phyloP scores from a whole-genome alignment of 1,140 invertebrate genomes.

The Mactra quadrangularis region DNA sequence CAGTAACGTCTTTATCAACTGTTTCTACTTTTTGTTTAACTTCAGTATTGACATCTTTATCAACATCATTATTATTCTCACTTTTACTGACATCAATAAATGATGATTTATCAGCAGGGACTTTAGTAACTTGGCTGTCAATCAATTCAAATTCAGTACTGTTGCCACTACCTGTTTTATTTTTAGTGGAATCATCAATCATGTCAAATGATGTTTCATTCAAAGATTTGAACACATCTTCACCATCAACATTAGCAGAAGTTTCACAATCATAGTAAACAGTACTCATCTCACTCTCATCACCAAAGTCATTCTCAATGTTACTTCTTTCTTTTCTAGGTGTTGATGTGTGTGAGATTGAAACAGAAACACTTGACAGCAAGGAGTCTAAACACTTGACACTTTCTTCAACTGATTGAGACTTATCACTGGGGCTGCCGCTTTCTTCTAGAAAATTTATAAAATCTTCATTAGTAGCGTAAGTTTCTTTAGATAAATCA shows the following conservation, averaged over 20 bases:
- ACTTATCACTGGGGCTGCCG: slow-evolving; percentile 55
- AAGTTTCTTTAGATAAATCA: not conserved
- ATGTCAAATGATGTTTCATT: slow-evolving; percentile 68
- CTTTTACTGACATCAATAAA: slow-evolving; percentile 65
- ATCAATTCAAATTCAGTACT: slow-evolving; percentile 50
- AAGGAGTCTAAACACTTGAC: slow-evolving; percentile 64
- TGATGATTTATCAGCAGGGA: slow-evolving; percentile 4
- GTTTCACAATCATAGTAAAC: slow-evolving; percentile 61
- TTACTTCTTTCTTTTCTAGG: slow-evolving; percentile 40
- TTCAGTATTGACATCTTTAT: not conserved
- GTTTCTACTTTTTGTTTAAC: not conserved
- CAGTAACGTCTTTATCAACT: slow-evolving; percentile 9
- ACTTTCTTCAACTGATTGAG: slow-evolving; percentile 65
- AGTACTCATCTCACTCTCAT: slow-evolving; percentile 54
- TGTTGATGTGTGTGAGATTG: slow-evolving; percentile 48
- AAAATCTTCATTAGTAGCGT: slow-evolving; percentile 31
- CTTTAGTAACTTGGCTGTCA: slow-evolving; percentile 5
- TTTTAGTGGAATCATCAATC: slow-evolving; percentile 50
- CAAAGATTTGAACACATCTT: slow-evolving; percentile 49
- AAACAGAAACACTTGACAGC: slow-evolving; percentile 55
- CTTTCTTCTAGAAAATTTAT: slow-evolving; percentile 53
- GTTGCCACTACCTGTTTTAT: slow-evolving; percentile 27
- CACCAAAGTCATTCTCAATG: slow-evolving; percentile 25
- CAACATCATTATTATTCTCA: not conserved
- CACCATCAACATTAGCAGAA: slow-evolving; percentile 9